Evolutionary conservation across 2,113 vertebrate genomes (phyloP).

Genomic region (Neodontobutis hainanensis): DNA sequence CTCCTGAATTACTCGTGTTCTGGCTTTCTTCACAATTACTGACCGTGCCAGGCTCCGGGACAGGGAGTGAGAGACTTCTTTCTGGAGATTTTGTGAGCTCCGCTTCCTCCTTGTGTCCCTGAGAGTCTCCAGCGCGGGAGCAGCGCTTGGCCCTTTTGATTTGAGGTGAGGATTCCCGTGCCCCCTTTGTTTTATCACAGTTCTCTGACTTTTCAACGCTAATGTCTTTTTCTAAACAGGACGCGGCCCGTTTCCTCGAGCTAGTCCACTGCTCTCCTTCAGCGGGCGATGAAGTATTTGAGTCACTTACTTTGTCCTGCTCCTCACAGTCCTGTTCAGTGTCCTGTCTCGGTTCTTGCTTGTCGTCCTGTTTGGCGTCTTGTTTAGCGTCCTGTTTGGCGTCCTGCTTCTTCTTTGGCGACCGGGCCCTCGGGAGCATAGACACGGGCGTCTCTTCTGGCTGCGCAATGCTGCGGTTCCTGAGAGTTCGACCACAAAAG

Average conservation of each 20-base stretch:
- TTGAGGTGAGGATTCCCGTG: slow-evolving; percentile 82
- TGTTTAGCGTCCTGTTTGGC: slow-evolving; percentile 64
- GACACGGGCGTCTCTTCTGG: slow-evolving; percentile 90
- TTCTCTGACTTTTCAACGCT: slow-evolving; percentile 85
- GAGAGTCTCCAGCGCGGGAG: slow-evolving; percentile 86
- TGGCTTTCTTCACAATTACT: slow-evolving; percentile 81
- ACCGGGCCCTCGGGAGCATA: slow-evolving; percentile 89
- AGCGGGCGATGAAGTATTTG: slow-evolving; percentile 72
- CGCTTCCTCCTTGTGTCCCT: slow-evolving; percentile 85
- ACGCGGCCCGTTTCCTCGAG: slow-evolving; percentile 88
- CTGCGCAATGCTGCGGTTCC: slow-evolving; percentile 98
- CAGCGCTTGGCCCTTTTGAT: slow-evolving; percentile 91
- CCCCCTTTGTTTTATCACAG: slow-evolving; percentile 81
- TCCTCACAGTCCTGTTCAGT: slow-evolving; percentile 51
- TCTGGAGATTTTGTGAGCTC: slow-evolving; percentile 74
- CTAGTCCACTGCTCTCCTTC: slow-evolving; percentile 85
- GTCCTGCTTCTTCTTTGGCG: slow-evolving; percentile 95
- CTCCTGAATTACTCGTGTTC: slow-evolving; percentile 84
- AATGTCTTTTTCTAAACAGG: slow-evolving; percentile 88
- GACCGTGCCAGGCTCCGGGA: slow-evolving; percentile 78
- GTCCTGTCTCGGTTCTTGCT: slow-evolving; percentile 63
- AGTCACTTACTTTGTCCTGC: slow-evolving; percentile 81
- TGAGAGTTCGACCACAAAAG: slow-evolving; percentile 98
- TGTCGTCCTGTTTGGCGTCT: slow-evolving; percentile 30
- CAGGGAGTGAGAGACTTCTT: slow-evolving; percentile 74